phyloP scores from a whole-genome alignment of 2,797 vertebrate genomes.

The Catostomus latipinnis region DNA sequence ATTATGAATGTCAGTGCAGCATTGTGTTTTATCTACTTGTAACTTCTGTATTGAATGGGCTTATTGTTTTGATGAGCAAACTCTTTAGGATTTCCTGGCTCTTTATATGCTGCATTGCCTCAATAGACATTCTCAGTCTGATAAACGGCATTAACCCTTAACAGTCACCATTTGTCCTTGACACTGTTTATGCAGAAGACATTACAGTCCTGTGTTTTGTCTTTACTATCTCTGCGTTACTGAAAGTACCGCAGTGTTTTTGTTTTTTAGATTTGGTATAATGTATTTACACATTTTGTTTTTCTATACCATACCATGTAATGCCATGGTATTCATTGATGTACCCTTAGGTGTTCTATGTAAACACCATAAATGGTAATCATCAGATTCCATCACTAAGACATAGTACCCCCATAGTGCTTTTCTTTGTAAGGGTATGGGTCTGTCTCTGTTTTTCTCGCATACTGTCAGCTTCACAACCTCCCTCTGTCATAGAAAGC shows the following conservation, averaged over 20 bases:
- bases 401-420: background rate
- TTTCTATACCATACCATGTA: no score
- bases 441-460: background rate
- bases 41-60: background rate
- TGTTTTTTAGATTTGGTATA: background rate
- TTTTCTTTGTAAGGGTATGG: background rate
- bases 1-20: background rate
- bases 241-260: background rate
- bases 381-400: no score
- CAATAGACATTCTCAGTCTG: background rate
- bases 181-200: background rate
- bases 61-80: constrained; percentile 16
- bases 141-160: background rate
- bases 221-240: background rate
- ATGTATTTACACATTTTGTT: background rate
- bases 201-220: background rate
- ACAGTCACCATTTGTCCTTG: background rate
- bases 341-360: no score
- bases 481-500: background rate
- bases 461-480: constrained; percentile 16
- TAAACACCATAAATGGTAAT: background rate
- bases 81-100: background rate
- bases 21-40: background rate
- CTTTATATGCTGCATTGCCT: background rate
- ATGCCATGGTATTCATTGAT: no score